Evolutionary conservation across 2,888 invertebrate genomes (phyloP), one percentile per base, ranked within the genome.

Genomic region (Eupithecia vulgata): DNA sequence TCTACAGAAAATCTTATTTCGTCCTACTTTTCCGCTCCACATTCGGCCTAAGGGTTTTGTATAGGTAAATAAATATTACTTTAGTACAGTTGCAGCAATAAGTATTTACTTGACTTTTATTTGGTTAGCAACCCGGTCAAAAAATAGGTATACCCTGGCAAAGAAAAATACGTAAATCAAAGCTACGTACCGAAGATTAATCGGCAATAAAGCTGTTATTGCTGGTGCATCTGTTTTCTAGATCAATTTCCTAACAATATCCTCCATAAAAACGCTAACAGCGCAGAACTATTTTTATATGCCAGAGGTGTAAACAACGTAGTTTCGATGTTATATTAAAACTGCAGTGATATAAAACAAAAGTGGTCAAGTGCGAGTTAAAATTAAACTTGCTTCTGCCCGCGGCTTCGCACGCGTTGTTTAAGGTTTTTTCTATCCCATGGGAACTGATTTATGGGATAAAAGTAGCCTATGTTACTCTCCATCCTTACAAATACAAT

Each of bases 221-320:
- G 17, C 35, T 30, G 61, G 15, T 72, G 72, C 75, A 59, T 68
- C 69, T 70, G 72, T 76, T 74, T 70, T 73, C 65, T 65, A 70
- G 45, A 72, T 61, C 59, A 34, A 75, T 48, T n/a, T 35, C 34
- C 68, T 73, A 70, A 57, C 70, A 37, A 72, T 72, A 75, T 67
- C 25, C 67, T 48, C 61, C 35, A 65, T 67, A 71, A 52, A 73
- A 66, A 72, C 62, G 61, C 66, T 70, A 61, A 59, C 45, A 71
- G 30, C 68, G 67, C 67, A 48, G 67, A 59, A 42, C 71, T 76
- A 75, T 72, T 75, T 75, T 73, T 17, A 52, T 73, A 72, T 70
- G 61, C 0, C 25, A 10, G 48, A 48, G 73, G 57, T 69, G 70
- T 74, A 74, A 71, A 74, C 71, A 71, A 71, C 64, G 40, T 10